These are phyloP conservation scores for Caenorhabditis panamensis DNA, from an alignment of 2,888 invertebrate species.

Conservation along the genomic window DNA sequence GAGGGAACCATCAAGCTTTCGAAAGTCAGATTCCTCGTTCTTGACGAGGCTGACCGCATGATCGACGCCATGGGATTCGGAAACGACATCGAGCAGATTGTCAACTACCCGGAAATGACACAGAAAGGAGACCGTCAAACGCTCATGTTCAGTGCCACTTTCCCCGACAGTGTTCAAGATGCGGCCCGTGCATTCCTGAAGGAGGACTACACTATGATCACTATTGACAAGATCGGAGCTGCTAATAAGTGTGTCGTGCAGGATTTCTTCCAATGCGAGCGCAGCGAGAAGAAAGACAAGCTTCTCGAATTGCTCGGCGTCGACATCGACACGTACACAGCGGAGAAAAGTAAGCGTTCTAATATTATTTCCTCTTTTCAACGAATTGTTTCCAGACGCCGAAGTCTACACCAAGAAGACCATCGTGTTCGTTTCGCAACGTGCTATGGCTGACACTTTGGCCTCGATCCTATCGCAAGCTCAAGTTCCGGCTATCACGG, in stretches of 20 bases:
- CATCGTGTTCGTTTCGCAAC: conserved; percentile 93
- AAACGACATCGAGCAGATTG: conserved; percentile 86
- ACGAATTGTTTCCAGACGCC: conserved; percentile 38
- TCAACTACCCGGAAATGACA: conserved; percentile 88
- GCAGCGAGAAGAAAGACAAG: conserved; percentile 91
- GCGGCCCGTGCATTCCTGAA: conserved; percentile 97
- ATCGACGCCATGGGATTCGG: conserved; percentile 99
- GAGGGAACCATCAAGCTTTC: conserved; percentile 91
- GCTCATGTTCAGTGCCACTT: conserved; percentile 99
- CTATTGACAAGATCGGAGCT: conserved; percentile 98
- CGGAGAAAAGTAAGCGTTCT: conserved; percentile 41
- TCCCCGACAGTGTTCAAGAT: conserved; percentile 98
- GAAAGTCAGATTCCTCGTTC: conserved; percentile 87
- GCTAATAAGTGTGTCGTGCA: conserved; percentile 99
- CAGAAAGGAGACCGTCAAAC: conserved; percentile 95
- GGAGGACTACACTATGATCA: conserved; percentile 97
- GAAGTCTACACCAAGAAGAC: conserved; percentile 72
- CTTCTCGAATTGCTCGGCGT: conserved; percentile 86
- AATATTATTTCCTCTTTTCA: not conserved
- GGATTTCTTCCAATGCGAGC: too few relatives aligned
- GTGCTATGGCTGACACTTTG: conserved; percentile 92
- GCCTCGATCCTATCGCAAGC: conserved; percentile 89
- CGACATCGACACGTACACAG: conserved; percentile 63
- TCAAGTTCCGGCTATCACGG: conserved; percentile 86
- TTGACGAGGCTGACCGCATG: conserved; percentile 99